Evolutionary conservation across 2,888 invertebrate genomes (phyloP).

Genomic region (Sicus ferrugineus): DNA sequence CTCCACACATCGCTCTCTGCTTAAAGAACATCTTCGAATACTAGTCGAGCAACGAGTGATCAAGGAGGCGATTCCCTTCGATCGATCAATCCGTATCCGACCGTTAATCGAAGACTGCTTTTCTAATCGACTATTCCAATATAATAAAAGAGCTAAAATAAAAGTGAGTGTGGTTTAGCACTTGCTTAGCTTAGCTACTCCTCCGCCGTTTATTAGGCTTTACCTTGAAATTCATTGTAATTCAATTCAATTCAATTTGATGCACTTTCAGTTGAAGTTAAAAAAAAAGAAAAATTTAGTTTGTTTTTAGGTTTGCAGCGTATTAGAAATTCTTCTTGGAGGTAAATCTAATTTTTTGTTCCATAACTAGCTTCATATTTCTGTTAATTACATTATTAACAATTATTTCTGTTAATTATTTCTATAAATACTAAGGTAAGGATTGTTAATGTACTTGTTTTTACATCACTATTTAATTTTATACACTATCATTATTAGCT

Average conservation of each 20-base stretch:
- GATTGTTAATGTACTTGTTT: constrained; percentile 9
- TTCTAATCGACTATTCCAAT: no score
- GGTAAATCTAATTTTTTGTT: constrained; percentile 5
- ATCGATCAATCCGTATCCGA: no score
- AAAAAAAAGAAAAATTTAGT: background rate
- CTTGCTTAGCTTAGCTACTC: constrained; percentile 20
- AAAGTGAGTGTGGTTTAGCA: constrained; percentile 12
- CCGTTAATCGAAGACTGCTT: no score
- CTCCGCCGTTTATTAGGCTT: background rate
- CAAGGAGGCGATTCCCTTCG: no score
- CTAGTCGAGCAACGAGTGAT: no score
- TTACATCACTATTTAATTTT: constrained; percentile 1
- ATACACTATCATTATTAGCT: constrained; percentile 11
- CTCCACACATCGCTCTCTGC: no score
- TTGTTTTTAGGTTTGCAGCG: background rate
- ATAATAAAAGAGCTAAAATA: no score
- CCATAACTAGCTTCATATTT: background rate
- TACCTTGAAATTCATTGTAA: background rate
- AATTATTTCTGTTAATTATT: background rate
- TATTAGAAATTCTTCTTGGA: background rate
- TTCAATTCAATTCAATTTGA: background rate
- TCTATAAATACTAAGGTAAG: constrained; percentile 17
- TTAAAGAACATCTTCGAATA: no score
- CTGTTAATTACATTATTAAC: background rate
- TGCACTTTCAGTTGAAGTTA: background rate